phyloP scores from a whole-genome alignment of 2,888 invertebrate genomes.

The Eristalis intricaria region DNA sequence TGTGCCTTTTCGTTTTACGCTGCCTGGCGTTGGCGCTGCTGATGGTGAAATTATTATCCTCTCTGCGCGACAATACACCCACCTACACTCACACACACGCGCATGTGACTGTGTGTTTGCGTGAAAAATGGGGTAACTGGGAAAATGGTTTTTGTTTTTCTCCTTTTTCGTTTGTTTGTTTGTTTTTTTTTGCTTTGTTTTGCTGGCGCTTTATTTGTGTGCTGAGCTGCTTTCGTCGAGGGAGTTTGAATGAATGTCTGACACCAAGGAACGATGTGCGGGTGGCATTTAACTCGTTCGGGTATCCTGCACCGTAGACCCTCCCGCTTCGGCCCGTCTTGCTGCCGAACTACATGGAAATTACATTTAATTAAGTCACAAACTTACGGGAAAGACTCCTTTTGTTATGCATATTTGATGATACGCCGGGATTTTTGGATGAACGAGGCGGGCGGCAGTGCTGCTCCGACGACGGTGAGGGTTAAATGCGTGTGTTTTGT shows the following conservation, averaged over 20 bases:
- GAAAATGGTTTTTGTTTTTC: conserved; percentile 12
- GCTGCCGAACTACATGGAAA: conserved; percentile 62
- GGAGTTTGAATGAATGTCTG: conserved; percentile 22
- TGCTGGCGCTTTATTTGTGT: not conserved
- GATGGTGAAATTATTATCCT: conserved; percentile 70
- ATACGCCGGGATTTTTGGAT: conserved; percentile 68
- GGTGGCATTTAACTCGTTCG: conserved; percentile 59
- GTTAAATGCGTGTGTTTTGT: conserved; percentile 48
- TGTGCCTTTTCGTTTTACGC: conserved; percentile 66
- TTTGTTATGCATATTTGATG: conserved; percentile 72
- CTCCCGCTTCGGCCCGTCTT: not conserved
- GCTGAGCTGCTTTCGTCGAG: conserved; percentile 1
- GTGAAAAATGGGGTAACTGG: conserved; percentile 38
- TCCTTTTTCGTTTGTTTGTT: conserved; percentile 9
- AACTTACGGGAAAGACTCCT: conserved; percentile 62
- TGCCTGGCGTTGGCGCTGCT: conserved; percentile 56
- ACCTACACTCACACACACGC: not conserved
- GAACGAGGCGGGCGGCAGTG: conserved; percentile 36
- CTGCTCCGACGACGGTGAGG: not conserved
- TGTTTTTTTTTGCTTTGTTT: conserved; percentile 16
- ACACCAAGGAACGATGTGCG: conserved; percentile 1
- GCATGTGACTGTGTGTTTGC: not conserved
- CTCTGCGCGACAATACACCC: not conserved
- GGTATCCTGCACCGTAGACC: conserved; percentile 16
- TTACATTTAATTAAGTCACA: conserved; percentile 72